These are phyloP conservation scores for Alexandromys fortis DNA, from an alignment of 2,113 vertebrate genomes.

Conservation along the genomic window DNA sequence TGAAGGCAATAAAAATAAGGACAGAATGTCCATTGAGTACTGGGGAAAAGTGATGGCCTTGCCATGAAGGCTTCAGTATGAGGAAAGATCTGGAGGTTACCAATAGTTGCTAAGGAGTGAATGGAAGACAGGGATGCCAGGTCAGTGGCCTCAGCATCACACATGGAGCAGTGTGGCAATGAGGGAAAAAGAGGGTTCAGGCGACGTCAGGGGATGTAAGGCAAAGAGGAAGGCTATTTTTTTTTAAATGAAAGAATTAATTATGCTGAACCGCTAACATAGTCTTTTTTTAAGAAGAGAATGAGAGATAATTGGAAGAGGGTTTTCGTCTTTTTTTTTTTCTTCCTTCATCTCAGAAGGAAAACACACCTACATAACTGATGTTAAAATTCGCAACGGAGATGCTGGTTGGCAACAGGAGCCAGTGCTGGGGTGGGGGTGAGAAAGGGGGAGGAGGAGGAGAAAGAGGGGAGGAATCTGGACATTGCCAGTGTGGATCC, in stretches of 20 bases:
- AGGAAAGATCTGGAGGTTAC: neutral
- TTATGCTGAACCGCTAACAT: neutral
- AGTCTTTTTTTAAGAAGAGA: neutral
- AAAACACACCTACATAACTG: conserved; percentile 11
- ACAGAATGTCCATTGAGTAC: neutral
- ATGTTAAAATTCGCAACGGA: neutral
- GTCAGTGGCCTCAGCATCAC: neutral
- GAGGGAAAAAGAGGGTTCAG: neutral
- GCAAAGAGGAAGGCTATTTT: neutral
- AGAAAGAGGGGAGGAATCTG: neutral
- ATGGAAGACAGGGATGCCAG: neutral
- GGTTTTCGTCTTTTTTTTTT: neutral
- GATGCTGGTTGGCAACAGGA: neutral
- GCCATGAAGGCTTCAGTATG: neutral
- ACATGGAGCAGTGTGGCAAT: neutral
- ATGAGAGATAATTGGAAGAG: neutral
- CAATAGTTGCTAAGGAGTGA: neutral
- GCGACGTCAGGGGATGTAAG: too few species aligned
- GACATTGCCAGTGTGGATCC: neutral
- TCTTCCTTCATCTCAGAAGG: neutral
- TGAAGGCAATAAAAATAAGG: conserved; percentile 32
- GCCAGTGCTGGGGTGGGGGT: too few species aligned
- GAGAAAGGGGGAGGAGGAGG: neutral
- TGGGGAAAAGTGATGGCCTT: neutral
- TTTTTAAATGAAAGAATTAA: neutral